Evolutionary conservation across 35 echinoderm and acorn worm genomes (phyloP), one percentile per base, ranked within the genome.

Genomic region (Lytechinus variegatus): DNA sequence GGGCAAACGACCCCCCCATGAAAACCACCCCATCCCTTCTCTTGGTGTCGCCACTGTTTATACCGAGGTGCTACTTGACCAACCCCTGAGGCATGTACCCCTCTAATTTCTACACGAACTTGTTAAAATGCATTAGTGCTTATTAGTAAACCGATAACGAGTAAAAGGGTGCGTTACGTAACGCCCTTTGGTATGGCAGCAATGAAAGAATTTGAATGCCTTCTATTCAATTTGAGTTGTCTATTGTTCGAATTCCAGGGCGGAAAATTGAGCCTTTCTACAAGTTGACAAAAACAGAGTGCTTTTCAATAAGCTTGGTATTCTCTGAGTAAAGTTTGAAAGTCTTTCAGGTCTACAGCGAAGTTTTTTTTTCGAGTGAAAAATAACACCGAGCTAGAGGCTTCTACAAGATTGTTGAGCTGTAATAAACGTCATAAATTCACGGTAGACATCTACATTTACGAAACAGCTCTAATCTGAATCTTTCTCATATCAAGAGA

Each of bases 71-170:
- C 56, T 58, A 58, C 56, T 58, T 58, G 56, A 4, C 66, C 66
- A 16, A 16, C 66, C 66, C 66, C 66, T 24, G 10, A 10, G 10
- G 10, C 56, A 9, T 58, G 9, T 13, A 58, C 14, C n/a, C 8
- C 16, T n/a, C 19, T 24, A 79, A 79, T 79, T 24, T 6, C 8
- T 79, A 24, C 57, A 10, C 87, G 28, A 52, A 90, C 28, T 90
- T 90, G 29, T 90, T 90, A 12, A 90, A 90, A 90, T 52, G 88
- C 88, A 90, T 90, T 90, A 90, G 29, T 90, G 88, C 88, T 90
- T 90, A 90, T 90, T 90, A 90, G 88, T 90, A 90, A 90, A 90
- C 88, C 88, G 88, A 28, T 90, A 90, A 90, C 88, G 28, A 44
- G 88, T 52, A 54, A 52, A 54, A 90, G 88, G 52, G 52, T 21